Conservation (phyloP, 2,888 invertebrate species). For the Euspilapteryx auroguttella region DNA sequence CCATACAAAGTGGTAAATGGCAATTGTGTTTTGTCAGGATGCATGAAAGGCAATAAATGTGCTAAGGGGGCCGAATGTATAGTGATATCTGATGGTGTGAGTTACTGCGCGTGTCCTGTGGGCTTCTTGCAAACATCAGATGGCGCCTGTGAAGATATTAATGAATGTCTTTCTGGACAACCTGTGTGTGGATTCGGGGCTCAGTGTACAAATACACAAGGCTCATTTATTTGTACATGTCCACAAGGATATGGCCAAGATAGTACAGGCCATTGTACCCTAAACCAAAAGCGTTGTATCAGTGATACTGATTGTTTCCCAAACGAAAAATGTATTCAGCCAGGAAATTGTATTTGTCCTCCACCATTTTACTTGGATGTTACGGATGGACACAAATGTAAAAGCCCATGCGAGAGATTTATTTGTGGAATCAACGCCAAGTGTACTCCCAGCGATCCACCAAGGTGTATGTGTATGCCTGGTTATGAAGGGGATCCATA, state of each 20-base stretch:
- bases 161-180: conserved; percentile 79
- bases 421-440: conserved; percentile 89
- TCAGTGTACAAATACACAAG: conserved; percentile 78
- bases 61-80: conserved; percentile 89
- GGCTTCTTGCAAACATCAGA: conserved; percentile 77
- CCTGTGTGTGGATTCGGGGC: conserved; percentile 85
- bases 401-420: conserved; percentile 90
- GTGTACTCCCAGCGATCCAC: conserved; percentile 87
- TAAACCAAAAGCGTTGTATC: conserved; percentile 80
- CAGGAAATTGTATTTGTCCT: conserved; percentile 88
- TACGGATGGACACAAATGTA: conserved; percentile 81
- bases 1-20: conserved; percentile 84
- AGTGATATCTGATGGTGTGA: conserved; percentile 84
- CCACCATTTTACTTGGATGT: conserved; percentile 88
- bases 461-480: conserved; percentile 83
- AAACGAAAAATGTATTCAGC: conserved; percentile 90
- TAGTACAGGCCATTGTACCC: conserved; percentile 78
- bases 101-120: conserved; percentile 91
- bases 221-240: conserved; percentile 79
- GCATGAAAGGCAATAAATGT: conserved; percentile 78
- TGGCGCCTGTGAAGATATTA: conserved; percentile 82
- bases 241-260: conserved; percentile 82
- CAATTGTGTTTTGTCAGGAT: conserved; percentile 83
- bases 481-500: conserved; percentile 88
- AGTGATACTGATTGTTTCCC: conserved; percentile 80